phyloP scores from a whole-genome alignment of 2,797 vertebrate genomes.

The Steatocranus sp. region DNA sequence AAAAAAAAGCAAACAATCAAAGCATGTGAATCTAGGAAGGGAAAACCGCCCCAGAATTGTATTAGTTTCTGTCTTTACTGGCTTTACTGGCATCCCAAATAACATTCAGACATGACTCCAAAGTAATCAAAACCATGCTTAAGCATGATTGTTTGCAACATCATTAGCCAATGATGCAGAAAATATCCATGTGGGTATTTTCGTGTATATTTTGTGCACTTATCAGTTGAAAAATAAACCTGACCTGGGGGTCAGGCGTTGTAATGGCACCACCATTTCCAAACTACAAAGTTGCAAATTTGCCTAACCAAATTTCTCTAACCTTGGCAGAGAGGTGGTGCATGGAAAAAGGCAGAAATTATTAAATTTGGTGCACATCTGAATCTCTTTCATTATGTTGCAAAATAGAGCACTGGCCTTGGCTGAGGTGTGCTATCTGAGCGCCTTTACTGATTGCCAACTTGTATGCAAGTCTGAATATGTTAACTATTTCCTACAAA shows the following conservation, averaged over 20 bases:
- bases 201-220: background rate
- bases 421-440: background rate
- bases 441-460: background rate
- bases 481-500: background rate
- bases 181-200: background rate
- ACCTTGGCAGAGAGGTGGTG: background rate
- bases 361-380: background rate
- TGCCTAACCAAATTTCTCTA: background rate
- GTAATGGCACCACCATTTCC: background rate
- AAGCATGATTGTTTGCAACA: background rate
- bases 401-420: background rate
- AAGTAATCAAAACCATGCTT: background rate
- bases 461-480: background rate
- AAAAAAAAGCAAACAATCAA: background rate
- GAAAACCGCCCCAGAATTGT: background rate
- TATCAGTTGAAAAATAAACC: background rate
- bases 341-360: background rate
- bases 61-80: background rate
- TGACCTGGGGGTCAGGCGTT: background rate
- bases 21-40: background rate
- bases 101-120: background rate
- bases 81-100: background rate
- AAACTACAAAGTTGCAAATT: background rate
- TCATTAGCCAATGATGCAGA: background rate
- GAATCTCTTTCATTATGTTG: background rate